Conservation (phyloP, 2,888 invertebrate species). For the Pollenia griseotomentosa region DNA sequence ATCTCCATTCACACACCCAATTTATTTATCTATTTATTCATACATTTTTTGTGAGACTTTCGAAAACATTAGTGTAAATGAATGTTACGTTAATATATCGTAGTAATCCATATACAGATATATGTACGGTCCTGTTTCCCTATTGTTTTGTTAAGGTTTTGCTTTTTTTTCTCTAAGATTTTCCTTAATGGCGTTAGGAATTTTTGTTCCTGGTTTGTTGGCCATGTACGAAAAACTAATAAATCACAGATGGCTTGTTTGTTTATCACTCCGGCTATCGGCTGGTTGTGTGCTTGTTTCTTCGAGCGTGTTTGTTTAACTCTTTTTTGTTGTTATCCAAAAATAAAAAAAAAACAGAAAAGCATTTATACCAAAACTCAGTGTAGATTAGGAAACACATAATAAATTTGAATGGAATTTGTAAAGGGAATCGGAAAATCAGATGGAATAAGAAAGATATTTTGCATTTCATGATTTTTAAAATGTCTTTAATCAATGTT, state of each 20-base stretch:
- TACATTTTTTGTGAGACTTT: not conserved
- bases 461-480: constrained; percentile 22
- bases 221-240: constrained; percentile 19
- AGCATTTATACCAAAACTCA: not conserved
- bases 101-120: not conserved
- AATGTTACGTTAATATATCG: too few species aligned
- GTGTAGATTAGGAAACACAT: constrained; percentile 20
- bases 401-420: constrained; percentile 24
- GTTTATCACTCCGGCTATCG: constrained; percentile 6
- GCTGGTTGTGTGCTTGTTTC: not conserved
- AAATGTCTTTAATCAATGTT: constrained; percentile 28
- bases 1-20: not conserved
- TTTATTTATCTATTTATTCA: not conserved
- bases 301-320: not conserved
- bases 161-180: not conserved
- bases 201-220: constrained; percentile 19
- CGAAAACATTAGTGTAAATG: too few species aligned
- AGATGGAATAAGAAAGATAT: not conserved
- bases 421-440: not conserved
- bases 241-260: constrained; percentile 40
- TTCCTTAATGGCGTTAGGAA: constrained; percentile 41
- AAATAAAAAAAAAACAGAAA: not conserved
- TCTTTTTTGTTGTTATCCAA: not conserved
- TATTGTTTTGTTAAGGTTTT: constrained; percentile 22
- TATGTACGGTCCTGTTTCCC: not conserved